These are phyloP conservation scores for Lamellibrachia columna DNA, from an alignment of 2,888 invertebrate genomes.

Conservation along the genomic window DNA sequence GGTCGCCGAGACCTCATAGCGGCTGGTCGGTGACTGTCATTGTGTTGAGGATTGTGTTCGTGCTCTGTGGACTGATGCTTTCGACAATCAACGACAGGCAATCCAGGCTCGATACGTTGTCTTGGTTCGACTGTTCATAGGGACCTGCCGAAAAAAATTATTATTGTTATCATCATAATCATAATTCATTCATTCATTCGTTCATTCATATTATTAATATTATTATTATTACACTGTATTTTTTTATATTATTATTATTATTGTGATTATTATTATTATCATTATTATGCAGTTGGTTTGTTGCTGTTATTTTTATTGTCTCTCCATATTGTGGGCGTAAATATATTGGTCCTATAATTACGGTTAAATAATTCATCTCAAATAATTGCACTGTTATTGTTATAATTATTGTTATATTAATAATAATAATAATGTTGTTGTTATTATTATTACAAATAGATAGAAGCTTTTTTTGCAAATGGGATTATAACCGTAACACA, in stretches of 20 bases:
- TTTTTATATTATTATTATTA: background rate
- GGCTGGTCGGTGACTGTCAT: conserved; percentile 5
- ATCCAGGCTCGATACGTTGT: conserved; percentile 72
- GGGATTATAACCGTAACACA: background rate
- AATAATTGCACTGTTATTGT: too few relatives aligned
- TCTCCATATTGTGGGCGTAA: too few relatives aligned
- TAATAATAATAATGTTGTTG: too few relatives aligned
- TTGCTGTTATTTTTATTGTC: too few relatives aligned
- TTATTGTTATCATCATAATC: background rate
- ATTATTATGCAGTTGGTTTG: background rate
- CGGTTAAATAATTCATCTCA: too few relatives aligned
- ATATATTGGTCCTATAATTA: too few relatives aligned
- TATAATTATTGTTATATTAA: too few relatives aligned
- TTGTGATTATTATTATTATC: background rate
- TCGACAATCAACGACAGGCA: conserved; percentile 78
- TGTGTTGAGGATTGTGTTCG: conserved; percentile 12
- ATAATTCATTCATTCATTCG: background rate
- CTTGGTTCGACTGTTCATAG: background rate
- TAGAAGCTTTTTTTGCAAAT: too few relatives aligned
- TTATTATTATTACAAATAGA: too few relatives aligned
- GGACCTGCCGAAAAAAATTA: background rate
- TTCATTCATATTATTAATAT: background rate
- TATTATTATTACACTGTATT: background rate
- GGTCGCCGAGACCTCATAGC: background rate
- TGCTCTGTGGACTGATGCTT: conserved; percentile 67